Conservation (phyloP, 2,797 vertebrate genomes). For the Thalassophryne amazonica region DNA sequence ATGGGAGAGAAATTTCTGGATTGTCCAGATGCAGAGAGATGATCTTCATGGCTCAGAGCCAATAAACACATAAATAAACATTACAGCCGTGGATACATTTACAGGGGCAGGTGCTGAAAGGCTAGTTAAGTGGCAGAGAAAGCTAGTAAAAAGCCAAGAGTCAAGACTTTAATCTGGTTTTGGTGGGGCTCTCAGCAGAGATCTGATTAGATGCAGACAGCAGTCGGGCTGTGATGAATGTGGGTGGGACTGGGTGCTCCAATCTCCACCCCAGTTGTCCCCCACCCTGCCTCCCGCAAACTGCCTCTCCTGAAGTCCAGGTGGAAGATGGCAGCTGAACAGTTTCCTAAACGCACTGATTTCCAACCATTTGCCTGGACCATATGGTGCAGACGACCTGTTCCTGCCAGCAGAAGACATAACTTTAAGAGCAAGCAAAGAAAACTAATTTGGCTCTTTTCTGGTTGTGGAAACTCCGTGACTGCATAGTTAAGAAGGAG, state of each 20-base stretch:
- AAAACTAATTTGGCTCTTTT: constrained; percentile 21
- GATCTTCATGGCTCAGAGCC: constrained; percentile 64
- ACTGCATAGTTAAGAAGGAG: neutral
- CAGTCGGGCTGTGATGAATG: constrained; percentile 65
- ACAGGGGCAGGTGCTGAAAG: constrained; percentile 71
- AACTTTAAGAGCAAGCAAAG: constrained; percentile 16
- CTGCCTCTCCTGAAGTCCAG: constrained; percentile 30
- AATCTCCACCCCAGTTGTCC: constrained; percentile 14
- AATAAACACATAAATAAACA: constrained; percentile 77
- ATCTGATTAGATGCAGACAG: constrained; percentile 76
- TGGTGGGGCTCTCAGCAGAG: constrained; percentile 59
- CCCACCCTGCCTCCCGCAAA: constrained; percentile 7
- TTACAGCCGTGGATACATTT: constrained; percentile 68
- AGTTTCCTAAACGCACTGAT: constrained; percentile 59
- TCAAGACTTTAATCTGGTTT: constrained; percentile 78
- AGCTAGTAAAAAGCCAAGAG: constrained; percentile 67
- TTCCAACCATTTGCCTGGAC: constrained; percentile 42
- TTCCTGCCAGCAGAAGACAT: constrained; percentile 32
- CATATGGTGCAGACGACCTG: constrained; percentile 62
- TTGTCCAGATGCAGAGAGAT: constrained; percentile 7
- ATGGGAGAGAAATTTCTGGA: constrained; percentile 41
- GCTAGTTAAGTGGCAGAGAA: constrained; percentile 67
- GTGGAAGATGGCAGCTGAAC: constrained; percentile 54
- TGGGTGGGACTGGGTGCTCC: constrained; percentile 21
- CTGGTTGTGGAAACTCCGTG: neutral